phyloP scores from a whole-genome alignment of 1,140 invertebrate species.

The Lerema accius region DNA sequence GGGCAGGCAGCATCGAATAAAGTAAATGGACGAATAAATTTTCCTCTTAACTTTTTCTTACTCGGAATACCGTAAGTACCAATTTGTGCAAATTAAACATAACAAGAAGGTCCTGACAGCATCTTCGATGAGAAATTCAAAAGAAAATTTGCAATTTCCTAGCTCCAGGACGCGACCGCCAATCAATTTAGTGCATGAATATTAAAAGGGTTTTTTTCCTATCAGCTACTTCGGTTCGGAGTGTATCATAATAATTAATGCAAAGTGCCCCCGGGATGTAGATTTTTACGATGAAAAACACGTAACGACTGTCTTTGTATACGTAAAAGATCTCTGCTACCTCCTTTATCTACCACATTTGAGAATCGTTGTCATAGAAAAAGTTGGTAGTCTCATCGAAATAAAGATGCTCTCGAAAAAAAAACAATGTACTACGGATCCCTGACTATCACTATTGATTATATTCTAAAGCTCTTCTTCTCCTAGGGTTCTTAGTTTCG shows the following conservation, averaged over 20 bases:
- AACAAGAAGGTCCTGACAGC: background rate
- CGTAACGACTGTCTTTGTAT: too few species aligned
- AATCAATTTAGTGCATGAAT: constrained; percentile 26
- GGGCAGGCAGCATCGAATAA: background rate
- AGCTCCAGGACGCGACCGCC: background rate
- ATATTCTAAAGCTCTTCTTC: too few species aligned
- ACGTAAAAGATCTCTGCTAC: too few species aligned
- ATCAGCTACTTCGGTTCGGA: background rate
- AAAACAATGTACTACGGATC: too few species aligned
- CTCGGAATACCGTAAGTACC: background rate
- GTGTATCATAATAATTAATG: constrained; percentile 26
- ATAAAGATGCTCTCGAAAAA: too few species aligned
- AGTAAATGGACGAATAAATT: background rate
- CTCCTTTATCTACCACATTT: too few species aligned
- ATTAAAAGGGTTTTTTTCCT: constrained; percentile 13
- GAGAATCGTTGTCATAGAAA: too few species aligned
- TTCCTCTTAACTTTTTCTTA: background rate
- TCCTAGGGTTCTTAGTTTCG: too few species aligned
- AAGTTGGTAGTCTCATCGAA: too few species aligned
- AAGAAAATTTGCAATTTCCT: constrained; percentile 10
- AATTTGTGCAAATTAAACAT: constrained; percentile 4
- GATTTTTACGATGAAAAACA: too few species aligned
- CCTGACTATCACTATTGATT: too few species aligned
- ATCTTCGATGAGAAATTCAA: constrained; percentile 3
- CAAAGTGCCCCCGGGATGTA: background rate